These are phyloP conservation scores for Dysmachus trigonus DNA, from an alignment of 2,888 invertebrate species.

Conservation along the genomic window DNA sequence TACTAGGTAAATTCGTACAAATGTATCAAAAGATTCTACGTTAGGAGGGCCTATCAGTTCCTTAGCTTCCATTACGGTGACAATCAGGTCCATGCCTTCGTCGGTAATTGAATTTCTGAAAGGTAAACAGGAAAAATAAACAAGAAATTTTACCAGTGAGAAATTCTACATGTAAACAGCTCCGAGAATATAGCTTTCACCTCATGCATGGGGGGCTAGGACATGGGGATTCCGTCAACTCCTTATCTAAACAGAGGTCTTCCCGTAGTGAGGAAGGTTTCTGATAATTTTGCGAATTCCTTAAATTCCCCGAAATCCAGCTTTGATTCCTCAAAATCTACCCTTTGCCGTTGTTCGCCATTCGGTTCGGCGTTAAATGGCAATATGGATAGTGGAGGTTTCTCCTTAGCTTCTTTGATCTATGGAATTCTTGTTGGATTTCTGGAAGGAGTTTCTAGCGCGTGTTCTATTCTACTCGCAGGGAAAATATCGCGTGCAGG, in stretches of 20 bases:
- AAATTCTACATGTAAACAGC: not conserved
- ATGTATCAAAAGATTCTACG: slow-evolving; percentile 73
- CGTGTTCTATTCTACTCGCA: not conserved
- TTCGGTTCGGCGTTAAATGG: not conserved
- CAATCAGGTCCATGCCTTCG: slow-evolving; percentile 63
- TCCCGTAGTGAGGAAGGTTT: not conserved
- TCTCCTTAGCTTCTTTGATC: not conserved
- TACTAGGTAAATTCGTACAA: slow-evolving; percentile 77
- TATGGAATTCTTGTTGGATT: not conserved
- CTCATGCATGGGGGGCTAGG: not conserved
- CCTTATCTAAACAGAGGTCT: not conserved
- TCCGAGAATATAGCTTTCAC: not conserved
- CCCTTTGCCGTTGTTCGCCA: not conserved
- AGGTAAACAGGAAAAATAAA: slow-evolving; percentile 11
- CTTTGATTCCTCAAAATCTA: not conserved
- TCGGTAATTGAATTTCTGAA: slow-evolving; percentile 57
- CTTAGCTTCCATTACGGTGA: slow-evolving; percentile 80
- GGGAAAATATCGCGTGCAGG: not conserved
- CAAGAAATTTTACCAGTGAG: not conserved
- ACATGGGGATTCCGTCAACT: not conserved
- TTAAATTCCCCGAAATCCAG: not conserved
- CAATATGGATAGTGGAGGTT: not conserved
- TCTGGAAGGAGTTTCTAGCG: not conserved
- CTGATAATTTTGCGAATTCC: not conserved
- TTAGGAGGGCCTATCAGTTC: slow-evolving; percentile 73